phyloP scores from a whole-genome alignment of 2,888 invertebrate genomes.

The Drosophila colorata region DNA sequence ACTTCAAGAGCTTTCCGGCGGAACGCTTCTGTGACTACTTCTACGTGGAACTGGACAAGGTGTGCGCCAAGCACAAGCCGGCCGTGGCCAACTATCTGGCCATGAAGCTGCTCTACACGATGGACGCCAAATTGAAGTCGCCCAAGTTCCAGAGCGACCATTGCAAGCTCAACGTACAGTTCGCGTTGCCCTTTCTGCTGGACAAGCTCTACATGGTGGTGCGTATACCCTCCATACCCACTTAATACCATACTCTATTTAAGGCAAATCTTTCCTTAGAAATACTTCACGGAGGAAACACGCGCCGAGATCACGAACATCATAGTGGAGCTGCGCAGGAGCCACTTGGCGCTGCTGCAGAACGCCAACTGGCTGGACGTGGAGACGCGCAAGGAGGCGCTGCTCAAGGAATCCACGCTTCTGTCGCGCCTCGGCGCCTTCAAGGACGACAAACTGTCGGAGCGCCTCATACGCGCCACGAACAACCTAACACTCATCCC shows the following conservation, averaged over 20 bases:
- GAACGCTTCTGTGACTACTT: slow-evolving; percentile 66
- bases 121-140: slow-evolving; percentile 75
- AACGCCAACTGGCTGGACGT: slow-evolving; percentile 81
- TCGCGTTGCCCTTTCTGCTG: slow-evolving; percentile 57
- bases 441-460: slow-evolving; percentile 53
- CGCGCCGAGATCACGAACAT: slow-evolving; percentile 65
- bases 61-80: slow-evolving; percentile 62
- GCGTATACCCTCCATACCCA: slow-evolving; percentile 16
- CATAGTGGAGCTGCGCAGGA: slow-evolving; percentile 74
- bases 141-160: slow-evolving; percentile 69
- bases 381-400: slow-evolving; percentile 73
- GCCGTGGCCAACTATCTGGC: slow-evolving; percentile 83
- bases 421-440: slow-evolving; percentile 65
- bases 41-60: slow-evolving; percentile 69
- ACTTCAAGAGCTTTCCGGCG: slow-evolving; percentile 19
- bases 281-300: slow-evolving; percentile 68
- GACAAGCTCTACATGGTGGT: slow-evolving; percentile 77
- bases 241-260: background rate
- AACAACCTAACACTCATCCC: slow-evolving; percentile 61
- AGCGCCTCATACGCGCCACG: slow-evolving; percentile 67
- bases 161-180: slow-evolving; percentile 60
- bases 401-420: slow-evolving; percentile 75
- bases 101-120: slow-evolving; percentile 73
- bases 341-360: slow-evolving; percentile 59
- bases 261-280: slow-evolving; percentile 36